phyloP scores from a whole-genome alignment of 2,797 vertebrate genomes.

The Emydoidea blandingii region DNA sequence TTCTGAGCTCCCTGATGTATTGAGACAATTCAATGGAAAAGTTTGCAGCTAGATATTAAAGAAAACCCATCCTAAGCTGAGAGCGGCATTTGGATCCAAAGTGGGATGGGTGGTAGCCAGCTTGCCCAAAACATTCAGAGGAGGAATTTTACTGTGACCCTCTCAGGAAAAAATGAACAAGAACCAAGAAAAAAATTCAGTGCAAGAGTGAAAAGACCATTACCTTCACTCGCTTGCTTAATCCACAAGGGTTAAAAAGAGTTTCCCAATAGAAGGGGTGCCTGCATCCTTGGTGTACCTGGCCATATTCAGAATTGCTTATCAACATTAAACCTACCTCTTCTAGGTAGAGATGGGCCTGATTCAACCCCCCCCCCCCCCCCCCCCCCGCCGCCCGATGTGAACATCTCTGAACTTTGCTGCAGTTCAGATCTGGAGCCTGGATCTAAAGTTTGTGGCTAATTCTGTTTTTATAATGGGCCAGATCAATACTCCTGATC shows the following conservation, averaged over 20 bases:
- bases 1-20: background rate
- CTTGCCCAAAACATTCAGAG: rapidly evolving
- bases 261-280: background rate
- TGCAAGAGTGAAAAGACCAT: background rate
- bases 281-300: background rate
- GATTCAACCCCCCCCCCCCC: background rate
- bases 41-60: background rate
- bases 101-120: background rate
- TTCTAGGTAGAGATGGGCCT: background rate
- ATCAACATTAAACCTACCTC: background rate
- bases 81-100: background rate
- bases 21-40: background rate
- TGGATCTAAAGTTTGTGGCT: background rate
- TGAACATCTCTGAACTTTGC: background rate
- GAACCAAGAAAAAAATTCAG: background rate
- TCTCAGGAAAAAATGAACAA: background rate
- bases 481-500: background rate
- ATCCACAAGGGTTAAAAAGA: rapidly evolving
- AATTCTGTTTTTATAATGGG: background rate
- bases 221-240: background rate
- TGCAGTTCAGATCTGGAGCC: rapidly evolving
- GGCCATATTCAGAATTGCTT: background rate
- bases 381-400: background rate
- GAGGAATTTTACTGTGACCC: background rate
- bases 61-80: background rate